Evolutionary conservation across 1,140 invertebrate genomes (phyloP), one percentile per base, ranked within the genome.

Genomic region (Chironomus tepperi): DNA sequence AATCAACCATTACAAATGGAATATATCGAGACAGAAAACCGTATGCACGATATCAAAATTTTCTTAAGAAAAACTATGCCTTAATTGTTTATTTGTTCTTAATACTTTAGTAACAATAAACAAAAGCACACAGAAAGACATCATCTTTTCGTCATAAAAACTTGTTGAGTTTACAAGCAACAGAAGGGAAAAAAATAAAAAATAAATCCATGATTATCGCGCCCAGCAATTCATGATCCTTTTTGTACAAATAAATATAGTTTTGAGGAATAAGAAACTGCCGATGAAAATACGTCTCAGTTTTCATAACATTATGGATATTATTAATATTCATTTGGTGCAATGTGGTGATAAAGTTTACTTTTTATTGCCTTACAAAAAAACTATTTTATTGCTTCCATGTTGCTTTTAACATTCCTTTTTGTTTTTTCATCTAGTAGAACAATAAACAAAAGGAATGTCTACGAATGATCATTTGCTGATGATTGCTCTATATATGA

Each of bases 401-500:
- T 57, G 47, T 57, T 57, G 47, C 47, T 57, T 12, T n/a, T 47
- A 34, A 34, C 24, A 34, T 34, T 34, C 24, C 24, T 34, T 34
- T 9, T 15, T 47, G 43, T 47, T 57, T n/a, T 47, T n/a, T n/a
- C 15, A n/a, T 57, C 47, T 57, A 57, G 47, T n/a, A 57, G 15
- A 57, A 57, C 47, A 57, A 57, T 57, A 57, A 57, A 57, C 47
- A 57, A n/a, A 57, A 57, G n/a, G n/a, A 57, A n/a, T 57, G 47
- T 57, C 47, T 57, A n/a, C 47, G n/a, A n/a, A 57, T 15, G 47
- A 57, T 57, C 47, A 57, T 1, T 57, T 15, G 43, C 8, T 57
- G 47, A 57, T 12, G n/a, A 34, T 34, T 34, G 24, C 24, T 34
- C 24, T 34, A 34, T 34, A 57, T 57, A 57, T 57, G 47, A 57